These are phyloP conservation scores for Odocoileus hemionus DNA, from an alignment of 2,113 vertebrate species.

Conservation along the genomic window DNA sequence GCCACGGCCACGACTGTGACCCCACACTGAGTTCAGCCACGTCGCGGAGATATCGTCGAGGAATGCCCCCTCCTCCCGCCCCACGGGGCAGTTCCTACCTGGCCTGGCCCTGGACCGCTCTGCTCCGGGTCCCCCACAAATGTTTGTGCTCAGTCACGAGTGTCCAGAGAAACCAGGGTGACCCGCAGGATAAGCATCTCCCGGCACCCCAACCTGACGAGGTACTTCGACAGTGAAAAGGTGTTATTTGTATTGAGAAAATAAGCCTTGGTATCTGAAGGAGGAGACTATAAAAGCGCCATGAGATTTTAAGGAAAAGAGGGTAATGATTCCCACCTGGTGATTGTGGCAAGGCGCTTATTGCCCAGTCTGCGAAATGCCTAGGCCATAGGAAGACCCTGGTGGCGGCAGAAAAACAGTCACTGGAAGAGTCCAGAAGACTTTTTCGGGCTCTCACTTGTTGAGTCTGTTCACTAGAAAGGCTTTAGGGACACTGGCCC, in stretches of 20 bases:
- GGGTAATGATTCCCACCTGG: not conserved
- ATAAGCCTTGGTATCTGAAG: not conserved
- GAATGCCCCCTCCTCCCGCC: not conserved
- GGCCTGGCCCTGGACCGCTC: not conserved
- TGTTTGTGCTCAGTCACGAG: no score
- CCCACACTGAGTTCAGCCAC: not conserved
- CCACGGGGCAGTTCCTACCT: not conserved
- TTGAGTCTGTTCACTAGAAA: not conserved
- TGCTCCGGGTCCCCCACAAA: not conserved
- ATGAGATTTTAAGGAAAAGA: not conserved
- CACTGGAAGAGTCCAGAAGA: not conserved
- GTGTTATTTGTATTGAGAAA: not conserved
- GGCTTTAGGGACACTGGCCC: not conserved
- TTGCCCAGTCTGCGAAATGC: not conserved
- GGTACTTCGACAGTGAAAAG: not conserved
- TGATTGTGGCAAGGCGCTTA: not conserved
- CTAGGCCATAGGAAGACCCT: not conserved
- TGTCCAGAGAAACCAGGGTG: not conserved
- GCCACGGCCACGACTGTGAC: not conserved
- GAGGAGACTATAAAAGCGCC: not conserved
- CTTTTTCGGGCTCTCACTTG: no score
- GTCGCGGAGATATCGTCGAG: rapidly evolving
- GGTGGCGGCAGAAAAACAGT: not conserved
- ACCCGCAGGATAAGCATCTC: not conserved
- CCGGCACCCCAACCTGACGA: not conserved